Base-by-base conservation (phyloP, 2,113 vertebrate genomes). In the Saguinus imperator region DNA sequence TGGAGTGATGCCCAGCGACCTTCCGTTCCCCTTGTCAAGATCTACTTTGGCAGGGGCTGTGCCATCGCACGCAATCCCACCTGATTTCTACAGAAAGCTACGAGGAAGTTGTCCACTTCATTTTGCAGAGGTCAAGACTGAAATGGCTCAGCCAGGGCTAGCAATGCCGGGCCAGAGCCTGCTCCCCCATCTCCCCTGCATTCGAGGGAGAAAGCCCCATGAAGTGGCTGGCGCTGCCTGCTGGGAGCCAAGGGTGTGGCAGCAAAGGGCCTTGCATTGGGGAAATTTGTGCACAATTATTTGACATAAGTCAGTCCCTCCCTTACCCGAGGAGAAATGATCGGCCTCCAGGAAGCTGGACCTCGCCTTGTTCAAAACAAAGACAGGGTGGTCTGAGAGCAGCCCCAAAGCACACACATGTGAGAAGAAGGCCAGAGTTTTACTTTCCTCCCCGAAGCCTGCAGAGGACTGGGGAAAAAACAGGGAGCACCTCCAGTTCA, bases 61-160 rank as follows among this genome's bases (percentile, higher is more conserved):
- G n/a, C 61, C 11, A 3, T 7, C 1, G 61, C 12, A 2, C 23
- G 8, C 5, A 29, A 16, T 17, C 6, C 16, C 1, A 0, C 27
- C 45, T 13, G 7, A 25, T 21, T 85, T 80, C 20, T 17, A 0
- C 0, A 16, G n/a, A 27, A 23, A 11, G 7, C 57, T 17, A 13
- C 13, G 0, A 5, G 17, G 23, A 25, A 18, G 48, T 5, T 2
- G 17, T 1, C 1, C 1, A 0, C 55, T 75, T n/a, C 9, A 0
- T 13, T 27, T 20, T 20, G 68, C 43, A 6, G 75, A 89, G 21
- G 37, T 8, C 11, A 16, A 72, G 0, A 25, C 50, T 5, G 10
- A 37, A n/a, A 12, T 79, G 17, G 4, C 45, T 81, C 27, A 43
- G 20, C 37, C 2, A 9, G 48, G 4, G 66, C 4, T 8, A 17